phyloP scores from a whole-genome alignment of 2,888 invertebrate genomes.

The Nymphalis c-album region DNA sequence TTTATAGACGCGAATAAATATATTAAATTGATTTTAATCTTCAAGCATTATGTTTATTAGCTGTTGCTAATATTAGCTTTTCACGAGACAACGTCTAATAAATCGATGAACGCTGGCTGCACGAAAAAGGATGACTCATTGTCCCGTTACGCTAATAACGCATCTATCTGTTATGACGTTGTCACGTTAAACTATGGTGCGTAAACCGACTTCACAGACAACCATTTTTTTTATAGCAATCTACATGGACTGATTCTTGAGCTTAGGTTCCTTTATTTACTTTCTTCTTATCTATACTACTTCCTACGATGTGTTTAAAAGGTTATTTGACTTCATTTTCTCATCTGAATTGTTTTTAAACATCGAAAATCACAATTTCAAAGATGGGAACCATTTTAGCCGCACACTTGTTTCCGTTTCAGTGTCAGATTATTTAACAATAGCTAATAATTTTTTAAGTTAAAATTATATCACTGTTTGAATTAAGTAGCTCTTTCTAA shows the following conservation, averaged over 20 bases:
- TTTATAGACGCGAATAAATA: too few relatives aligned
- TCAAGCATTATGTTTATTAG: too few relatives aligned
- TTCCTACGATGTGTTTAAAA: neutral
- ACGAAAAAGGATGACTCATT: too few relatives aligned
- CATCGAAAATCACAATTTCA: neutral
- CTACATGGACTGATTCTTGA: neutral
- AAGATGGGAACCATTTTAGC: conserved; percentile 3
- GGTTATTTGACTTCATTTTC: neutral
- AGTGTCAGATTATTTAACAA: neutral
- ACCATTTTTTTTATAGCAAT: neutral
- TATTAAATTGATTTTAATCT: too few relatives aligned
- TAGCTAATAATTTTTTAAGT: neutral
- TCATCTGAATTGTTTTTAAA: neutral
- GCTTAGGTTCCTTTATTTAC: neutral
- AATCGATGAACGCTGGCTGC: too few relatives aligned
- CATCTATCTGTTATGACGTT: too few relatives aligned
- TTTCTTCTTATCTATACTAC: neutral
- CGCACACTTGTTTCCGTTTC: conserved; percentile 1
- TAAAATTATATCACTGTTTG: conserved; percentile 1
- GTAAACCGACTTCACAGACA: too few relatives aligned
- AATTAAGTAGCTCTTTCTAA: neutral
- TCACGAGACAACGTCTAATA: too few relatives aligned
- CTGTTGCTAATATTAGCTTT: too few relatives aligned
- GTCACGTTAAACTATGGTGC: too few relatives aligned
- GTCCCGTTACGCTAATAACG: too few relatives aligned